Evolutionary conservation across 1,140 invertebrate species (phyloP), one percentile per base, ranked within the genome.

Genomic region (Neodiprion lecontei): DNA sequence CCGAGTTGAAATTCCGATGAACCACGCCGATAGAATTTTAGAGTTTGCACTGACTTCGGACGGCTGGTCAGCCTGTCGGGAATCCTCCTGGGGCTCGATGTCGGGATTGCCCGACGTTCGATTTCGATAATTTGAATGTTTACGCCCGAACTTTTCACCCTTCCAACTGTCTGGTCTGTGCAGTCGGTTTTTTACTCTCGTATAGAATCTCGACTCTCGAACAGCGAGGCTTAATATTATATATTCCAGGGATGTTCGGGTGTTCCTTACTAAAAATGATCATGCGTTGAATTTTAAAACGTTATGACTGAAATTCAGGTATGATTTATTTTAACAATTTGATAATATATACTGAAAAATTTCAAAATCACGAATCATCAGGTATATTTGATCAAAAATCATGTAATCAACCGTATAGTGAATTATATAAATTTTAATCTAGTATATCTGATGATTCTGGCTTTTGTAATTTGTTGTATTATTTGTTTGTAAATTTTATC

Each of bases 11-110:
- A 61, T 61, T 61, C n/a, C 53, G 3, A 61, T 61, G 53, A 61
- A 61, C 53, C 53, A 40, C 28, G 53, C 53, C 53, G 53, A 61
- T 61, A 61, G n/a, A 61, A 61, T 61, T 61, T 61, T 61, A 61
- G 53, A 61, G 53, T 61, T 61, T 9, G 53, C 53, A 61, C 4
- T 17, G 11, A 61, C n/a, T 17, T 4, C 53, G n/a, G 53, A 7
- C 4, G 11, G 53, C 4, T 61, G 53, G 11, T 17, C n/a, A 61
- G 53, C 53, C n/a, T 61, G n/a, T 61, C n/a, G n/a, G 53, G 53
- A 61, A 61, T 14, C n/a, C 53, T 61, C 53, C 2, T 12, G 53
- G 53, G 53, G 7, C 8, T 4, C 9, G 53, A 61, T 61, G 53
- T 17, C 53, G 11, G 53, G 8, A 61, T 61, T 61, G 17, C 53